phyloP scores from a whole-genome alignment of 2,113 vertebrate species.

The Corythornis madagascariensis region DNA sequence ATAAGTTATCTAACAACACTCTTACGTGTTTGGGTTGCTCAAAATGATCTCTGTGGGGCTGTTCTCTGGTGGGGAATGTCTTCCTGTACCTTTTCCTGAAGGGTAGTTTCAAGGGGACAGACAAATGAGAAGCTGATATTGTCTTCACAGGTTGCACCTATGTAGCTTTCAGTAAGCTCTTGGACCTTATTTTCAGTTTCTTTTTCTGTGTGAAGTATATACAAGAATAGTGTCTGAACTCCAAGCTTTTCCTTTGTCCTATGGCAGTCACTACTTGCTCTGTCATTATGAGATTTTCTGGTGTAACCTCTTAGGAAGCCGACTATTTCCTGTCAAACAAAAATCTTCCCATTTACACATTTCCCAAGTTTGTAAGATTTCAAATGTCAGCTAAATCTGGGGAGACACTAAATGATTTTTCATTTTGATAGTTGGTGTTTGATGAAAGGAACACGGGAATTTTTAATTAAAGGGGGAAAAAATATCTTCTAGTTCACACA shows the following conservation, averaged over 20 bases:
- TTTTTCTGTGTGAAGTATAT: background rate
- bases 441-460: background rate
- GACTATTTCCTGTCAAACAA: background rate
- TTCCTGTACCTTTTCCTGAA: background rate
- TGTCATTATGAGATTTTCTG: background rate
- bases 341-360: background rate
- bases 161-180: background rate
- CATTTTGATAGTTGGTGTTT: background rate
- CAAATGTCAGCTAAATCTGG: slow-evolving; percentile 21
- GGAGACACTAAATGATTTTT: background rate
- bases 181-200: background rate
- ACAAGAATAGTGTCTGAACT: background rate
- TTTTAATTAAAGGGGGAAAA: background rate
- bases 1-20: background rate
- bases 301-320: background rate
- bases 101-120: background rate
- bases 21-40: background rate
- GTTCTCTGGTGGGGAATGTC: background rate
- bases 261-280: background rate
- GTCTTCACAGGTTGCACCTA: background rate
- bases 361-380: background rate
- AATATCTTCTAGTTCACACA: background rate
- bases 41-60: background rate
- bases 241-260: background rate
- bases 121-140: background rate